Percentiles rank a stretch among this genome's conserved stretches.
Conservation (phyloP, 2,113 vertebrate species). For the Antidorcas marsupialis region DNA sequence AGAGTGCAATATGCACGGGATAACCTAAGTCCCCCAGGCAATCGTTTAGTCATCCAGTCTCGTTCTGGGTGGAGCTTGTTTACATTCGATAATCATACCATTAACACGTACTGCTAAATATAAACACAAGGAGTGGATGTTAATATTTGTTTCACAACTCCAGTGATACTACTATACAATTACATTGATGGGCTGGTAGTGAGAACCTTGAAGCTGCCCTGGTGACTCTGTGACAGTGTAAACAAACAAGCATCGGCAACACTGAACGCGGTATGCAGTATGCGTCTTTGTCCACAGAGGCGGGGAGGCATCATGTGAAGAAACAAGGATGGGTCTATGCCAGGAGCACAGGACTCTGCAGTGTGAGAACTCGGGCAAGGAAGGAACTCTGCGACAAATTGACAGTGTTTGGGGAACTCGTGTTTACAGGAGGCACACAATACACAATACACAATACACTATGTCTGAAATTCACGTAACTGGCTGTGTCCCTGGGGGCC, state of each 20-base stretch:
- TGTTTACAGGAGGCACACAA: not conserved
- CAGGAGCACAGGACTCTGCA: not conserved
- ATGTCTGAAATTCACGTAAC: conserved; percentile 24
- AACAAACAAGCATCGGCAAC: not conserved
- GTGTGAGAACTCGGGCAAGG: not conserved
- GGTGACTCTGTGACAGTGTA: not conserved
- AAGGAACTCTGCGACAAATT: not conserved
- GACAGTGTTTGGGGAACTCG: not conserved
- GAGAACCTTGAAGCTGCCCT: not conserved
- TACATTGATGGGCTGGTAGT: not conserved
- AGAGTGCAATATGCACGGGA: conserved; percentile 36
- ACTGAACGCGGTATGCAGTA: not conserved
- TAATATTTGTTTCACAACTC: conserved; percentile 39
- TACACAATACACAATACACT: not conserved
- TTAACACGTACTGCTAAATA: conserved; percentile 55
- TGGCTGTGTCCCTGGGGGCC: not conserved
- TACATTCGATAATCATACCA: conserved; percentile 53
- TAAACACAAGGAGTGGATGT: conserved; percentile 39
- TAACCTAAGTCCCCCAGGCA: conserved; percentile 39
- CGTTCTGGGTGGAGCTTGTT: conserved; percentile 44
- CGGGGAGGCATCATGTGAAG: not conserved
- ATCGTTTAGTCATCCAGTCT: conserved; percentile 33
- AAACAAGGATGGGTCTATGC: not conserved
- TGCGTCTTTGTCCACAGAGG: not conserved
- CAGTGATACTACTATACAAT: conserved; percentile 10